Evolutionary conservation across 1,140 invertebrate species (phyloP), one percentile per base, ranked within the genome.

Genomic region (Drosophila seguyi): DNA sequence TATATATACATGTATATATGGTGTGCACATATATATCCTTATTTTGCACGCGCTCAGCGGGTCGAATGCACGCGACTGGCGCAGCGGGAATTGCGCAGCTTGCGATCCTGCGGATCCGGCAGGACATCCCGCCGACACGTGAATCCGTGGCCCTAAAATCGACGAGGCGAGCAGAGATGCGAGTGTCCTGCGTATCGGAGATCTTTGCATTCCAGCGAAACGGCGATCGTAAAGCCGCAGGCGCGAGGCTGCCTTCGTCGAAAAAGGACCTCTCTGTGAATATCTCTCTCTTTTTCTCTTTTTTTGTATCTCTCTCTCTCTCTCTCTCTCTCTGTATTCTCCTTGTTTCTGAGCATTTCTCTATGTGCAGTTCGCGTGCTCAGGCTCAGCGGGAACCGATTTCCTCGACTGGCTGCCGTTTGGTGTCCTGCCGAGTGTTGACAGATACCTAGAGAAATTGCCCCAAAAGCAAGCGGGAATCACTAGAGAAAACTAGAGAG

Each of bases 161-260:
- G 20, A 36, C 14, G 52, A 55, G 20, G 20, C 34, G 31, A 56
- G 38, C 2, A 2, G 53, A 61, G 29, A 34, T 34, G 25, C 38
- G 13, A 61, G 20, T 55, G 52, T 55, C 52, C 52, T 47, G 52
- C 13, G 6, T 31, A 39, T 27, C 29, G 47, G 31, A 50, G 13
- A 41, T 59, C 75, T 48, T 48, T 45, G 68, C 76, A 66, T 87
- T 88, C 84, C 84, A 55, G 69, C 69, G 85, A 90, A 90, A 50
- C 73, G 76, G n/a, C 27, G 52, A 78, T 86, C 74, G 65, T 82
- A 82, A 79, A 86, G 77, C 82, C 65, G 57, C 68, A 74, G 81
- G 67, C 81, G 59, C 81, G 69, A 47, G 47, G 44, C 77, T 57
- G 77, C 55, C 52, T 88, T 87, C 81, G 71, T 31, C 65, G 84